Base-by-base conservation (phyloP, 1,140 invertebrate genomes). In the Tenebrio molitor region DNA sequence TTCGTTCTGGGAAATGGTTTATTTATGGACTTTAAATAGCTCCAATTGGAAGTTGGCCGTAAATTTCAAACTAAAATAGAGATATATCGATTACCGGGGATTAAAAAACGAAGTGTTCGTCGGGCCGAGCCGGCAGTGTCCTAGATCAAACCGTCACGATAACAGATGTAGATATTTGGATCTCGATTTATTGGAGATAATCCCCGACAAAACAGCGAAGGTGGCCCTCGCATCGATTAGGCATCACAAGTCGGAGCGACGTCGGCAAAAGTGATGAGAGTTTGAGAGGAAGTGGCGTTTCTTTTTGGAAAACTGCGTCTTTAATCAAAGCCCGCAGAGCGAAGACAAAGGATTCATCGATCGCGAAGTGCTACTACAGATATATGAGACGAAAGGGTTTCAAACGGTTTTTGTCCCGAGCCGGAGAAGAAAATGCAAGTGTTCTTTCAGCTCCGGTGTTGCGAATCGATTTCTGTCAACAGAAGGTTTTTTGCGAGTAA, bases 371-470 rank as follows among this genome's bases (percentile, higher is more conserved):
- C 14, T 25, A n/a, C n/a, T n/a, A n/a, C 21, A 58, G 23, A 58
- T 58, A 58, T 58, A 58, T 58, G 50, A 58, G 50, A 53, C 8
- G 46, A 58, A 58, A 58, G 50, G 23, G 21, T 58, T n/a, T 58
- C 23, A 15, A 29, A 23, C 10, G 23, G 50, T 58, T 58, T 58
- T 58, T 58, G 50, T 15, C n/a, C 21, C 19, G 50, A 25, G 25
- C 19, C 25, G 29, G 21, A 17, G 15, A 29, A 15, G 23, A 58
- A 58, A 23, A 58, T 58, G 50, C 50, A 58, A 58, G 50, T 29
- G 50, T 58, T 33, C n/a, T 50, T 33, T 10, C 44, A 23, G 19
- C n/a, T 7, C 29, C 10, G 29, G 4, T 33, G 4, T 33, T 10
- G 4, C 29, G 36, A 39, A 39, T 39, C 36, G 36, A 39, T 39